Conservation (phyloP, 2,888 invertebrate species). For the Ariolimax columbianus region DNA sequence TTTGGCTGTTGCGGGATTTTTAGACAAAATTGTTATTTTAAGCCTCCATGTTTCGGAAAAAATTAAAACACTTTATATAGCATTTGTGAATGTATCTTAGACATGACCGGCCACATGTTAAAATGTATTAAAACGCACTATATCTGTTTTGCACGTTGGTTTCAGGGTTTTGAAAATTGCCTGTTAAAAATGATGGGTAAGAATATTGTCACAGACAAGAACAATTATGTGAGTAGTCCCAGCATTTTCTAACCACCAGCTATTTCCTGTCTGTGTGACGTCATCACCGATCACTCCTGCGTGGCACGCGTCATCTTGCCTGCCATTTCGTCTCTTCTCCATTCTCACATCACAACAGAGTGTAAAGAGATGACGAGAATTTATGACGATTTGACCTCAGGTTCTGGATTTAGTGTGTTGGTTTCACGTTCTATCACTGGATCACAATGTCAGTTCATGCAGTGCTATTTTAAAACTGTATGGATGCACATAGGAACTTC, state of each 20-base stretch:
- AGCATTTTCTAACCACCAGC: neutral
- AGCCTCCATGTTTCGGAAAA: no score
- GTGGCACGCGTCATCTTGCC: neutral
- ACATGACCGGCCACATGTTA: no score
- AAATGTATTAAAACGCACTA: no score
- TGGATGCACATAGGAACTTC: no score
- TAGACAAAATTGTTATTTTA: no score
- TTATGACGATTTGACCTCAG: neutral
- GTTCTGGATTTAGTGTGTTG: no score
- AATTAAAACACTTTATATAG: no score
- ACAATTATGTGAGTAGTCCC: slow-evolving; percentile 75
- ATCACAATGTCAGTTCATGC: no score
- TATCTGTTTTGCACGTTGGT: slow-evolving; percentile 19
- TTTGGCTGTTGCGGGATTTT: no score
- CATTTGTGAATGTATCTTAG: no score
- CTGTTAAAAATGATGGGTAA: slow-evolving; percentile 99
- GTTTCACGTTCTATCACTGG: no score
- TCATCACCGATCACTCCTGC: neutral
- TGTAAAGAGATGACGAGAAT: neutral
- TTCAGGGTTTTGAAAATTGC: slow-evolving; percentile 98
- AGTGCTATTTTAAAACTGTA: no score
- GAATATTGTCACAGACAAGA: slow-evolving; percentile 91
- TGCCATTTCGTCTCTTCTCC: neutral
- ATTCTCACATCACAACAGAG: neutral
- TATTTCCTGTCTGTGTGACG: slow-evolving; percentile 10